These are phyloP conservation scores for Sebastolobus alascanus DNA, from an alignment of 2,797 vertebrate species.

Conservation along the genomic window DNA sequence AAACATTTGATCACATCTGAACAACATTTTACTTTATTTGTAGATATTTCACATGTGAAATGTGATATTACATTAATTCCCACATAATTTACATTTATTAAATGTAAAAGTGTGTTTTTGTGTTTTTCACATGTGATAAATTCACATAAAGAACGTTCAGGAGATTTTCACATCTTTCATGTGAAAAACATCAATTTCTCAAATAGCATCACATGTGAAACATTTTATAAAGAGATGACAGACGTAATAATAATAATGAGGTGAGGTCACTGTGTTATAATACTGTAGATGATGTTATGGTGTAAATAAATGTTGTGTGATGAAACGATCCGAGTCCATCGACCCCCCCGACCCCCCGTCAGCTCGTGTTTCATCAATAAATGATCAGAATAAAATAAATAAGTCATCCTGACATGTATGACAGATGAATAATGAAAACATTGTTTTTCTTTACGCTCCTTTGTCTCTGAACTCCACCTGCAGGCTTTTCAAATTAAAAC, in stretches of 20 bases:
- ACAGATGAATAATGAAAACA: slow-evolving; percentile 82
- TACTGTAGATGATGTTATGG: background rate
- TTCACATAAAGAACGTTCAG: too few species aligned
- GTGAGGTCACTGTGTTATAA: too few species aligned
- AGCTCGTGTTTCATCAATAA: slow-evolving; percentile 43
- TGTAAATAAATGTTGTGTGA: background rate
- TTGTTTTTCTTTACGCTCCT: slow-evolving; percentile 72
- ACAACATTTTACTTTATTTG: background rate
- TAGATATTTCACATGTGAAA: background rate
- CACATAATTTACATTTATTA: background rate
- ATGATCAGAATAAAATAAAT: slow-evolving; percentile 72
- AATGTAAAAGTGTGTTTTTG: background rate
- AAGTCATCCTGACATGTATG: slow-evolving; percentile 78
- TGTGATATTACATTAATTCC: background rate
- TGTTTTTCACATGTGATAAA: too few species aligned
- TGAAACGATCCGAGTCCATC: too few species aligned
- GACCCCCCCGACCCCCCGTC: background rate
- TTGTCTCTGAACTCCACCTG: slow-evolving; percentile 70
- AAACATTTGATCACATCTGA: background rate
- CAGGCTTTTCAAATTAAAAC: slow-evolving; percentile 73
- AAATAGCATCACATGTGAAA: background rate
- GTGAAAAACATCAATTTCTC: background rate
- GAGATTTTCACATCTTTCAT: background rate
- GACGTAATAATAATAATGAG: too few species aligned
- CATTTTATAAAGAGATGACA: background rate